Conservation (phyloP, 2,888 invertebrate species). For the Atherix ibis region DNA sequence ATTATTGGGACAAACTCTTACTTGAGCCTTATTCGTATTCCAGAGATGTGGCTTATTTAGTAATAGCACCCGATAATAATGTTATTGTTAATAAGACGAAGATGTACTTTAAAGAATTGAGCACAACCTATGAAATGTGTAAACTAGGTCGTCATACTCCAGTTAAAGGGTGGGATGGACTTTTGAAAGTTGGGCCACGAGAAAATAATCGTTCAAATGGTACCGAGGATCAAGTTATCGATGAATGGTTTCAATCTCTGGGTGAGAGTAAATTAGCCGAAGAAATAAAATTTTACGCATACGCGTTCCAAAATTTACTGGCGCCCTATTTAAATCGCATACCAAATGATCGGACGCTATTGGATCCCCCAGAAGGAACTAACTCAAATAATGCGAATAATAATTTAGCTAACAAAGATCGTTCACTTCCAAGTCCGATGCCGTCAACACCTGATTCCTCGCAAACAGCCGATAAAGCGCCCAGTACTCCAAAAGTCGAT, state of each 20-base stretch:
- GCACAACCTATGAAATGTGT: slow-evolving; percentile 87
- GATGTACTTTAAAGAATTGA: slow-evolving; percentile 83
- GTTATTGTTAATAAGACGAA: slow-evolving; percentile 61
- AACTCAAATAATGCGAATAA: slow-evolving; percentile 12
- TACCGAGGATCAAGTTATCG: slow-evolving; percentile 38
- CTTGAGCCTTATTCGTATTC: slow-evolving; percentile 93
- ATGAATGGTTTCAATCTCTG: slow-evolving; percentile 79
- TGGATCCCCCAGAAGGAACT: slow-evolving; percentile 43
- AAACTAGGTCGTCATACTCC: slow-evolving; percentile 87
- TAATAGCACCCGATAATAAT: slow-evolving; percentile 85
- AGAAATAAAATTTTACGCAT: slow-evolving; percentile 75
- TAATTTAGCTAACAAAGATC: slow-evolving; percentile 17
- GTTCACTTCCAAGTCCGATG: slow-evolving; percentile 38
- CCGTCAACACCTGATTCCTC: slow-evolving; percentile 29
- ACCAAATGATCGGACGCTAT: slow-evolving; percentile 54
- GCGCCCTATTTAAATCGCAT: slow-evolving; percentile 61
- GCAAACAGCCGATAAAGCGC: slow-evolving; percentile 32
- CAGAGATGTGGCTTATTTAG: slow-evolving; percentile 87
- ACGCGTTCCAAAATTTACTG: slow-evolving; percentile 58
- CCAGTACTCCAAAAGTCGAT: slow-evolving; percentile 39
- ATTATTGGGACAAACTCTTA: slow-evolving; percentile 94
- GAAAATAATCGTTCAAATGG: slow-evolving; percentile 7
- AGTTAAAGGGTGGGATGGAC: slow-evolving; percentile 72
- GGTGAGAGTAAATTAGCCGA: slow-evolving; percentile 68
- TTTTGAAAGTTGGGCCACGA: slow-evolving; percentile 60